These are phyloP conservation scores for Ctenopoma kingsleyae DNA, from an alignment of 2,797 vertebrate genomes.

Conservation along the genomic window DNA sequence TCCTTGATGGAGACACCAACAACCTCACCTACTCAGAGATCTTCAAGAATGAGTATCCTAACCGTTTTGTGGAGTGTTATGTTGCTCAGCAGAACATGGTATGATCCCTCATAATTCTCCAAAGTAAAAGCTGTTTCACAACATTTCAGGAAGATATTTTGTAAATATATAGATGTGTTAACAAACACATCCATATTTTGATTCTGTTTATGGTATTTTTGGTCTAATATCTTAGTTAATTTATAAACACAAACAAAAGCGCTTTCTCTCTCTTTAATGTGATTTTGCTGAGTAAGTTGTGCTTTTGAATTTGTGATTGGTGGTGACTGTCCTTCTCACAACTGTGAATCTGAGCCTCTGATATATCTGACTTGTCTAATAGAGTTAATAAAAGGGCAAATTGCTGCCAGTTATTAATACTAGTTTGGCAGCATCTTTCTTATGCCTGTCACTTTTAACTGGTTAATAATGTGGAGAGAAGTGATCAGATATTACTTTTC, in stretches of 20 bases:
- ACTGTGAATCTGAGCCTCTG: constrained; percentile 34
- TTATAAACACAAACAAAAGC: neutral
- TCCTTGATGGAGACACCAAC: constrained; percentile 94
- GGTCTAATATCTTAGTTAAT: neutral
- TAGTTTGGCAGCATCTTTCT: neutral
- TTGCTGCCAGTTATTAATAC: constrained; percentile 31
- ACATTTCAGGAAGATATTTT: neutral
- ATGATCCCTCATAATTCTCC: constrained; percentile 5
- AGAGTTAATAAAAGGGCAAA: constrained; percentile 20
- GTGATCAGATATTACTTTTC: constrained; percentile 29
- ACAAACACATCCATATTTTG: neutral
- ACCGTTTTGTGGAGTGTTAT: constrained; percentile 94
- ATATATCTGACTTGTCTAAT: constrained; percentile 52
- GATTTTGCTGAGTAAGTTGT: constrained; percentile 26
- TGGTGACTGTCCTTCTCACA: constrained; percentile 19
- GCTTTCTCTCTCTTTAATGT: neutral
- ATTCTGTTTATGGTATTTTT: neutral
- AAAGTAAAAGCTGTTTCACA: neutral
- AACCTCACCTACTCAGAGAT: constrained; percentile 95
- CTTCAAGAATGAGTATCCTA: constrained; percentile 95
- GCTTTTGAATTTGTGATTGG: neutral
- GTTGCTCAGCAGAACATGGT: constrained; percentile 99
- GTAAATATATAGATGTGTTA: neutral
- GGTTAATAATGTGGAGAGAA: constrained; percentile 34
- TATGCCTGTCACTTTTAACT: constrained; percentile 9